Base-by-base conservation (phyloP, 2,888 invertebrate genomes). In the Tortrix viridana region DNA sequence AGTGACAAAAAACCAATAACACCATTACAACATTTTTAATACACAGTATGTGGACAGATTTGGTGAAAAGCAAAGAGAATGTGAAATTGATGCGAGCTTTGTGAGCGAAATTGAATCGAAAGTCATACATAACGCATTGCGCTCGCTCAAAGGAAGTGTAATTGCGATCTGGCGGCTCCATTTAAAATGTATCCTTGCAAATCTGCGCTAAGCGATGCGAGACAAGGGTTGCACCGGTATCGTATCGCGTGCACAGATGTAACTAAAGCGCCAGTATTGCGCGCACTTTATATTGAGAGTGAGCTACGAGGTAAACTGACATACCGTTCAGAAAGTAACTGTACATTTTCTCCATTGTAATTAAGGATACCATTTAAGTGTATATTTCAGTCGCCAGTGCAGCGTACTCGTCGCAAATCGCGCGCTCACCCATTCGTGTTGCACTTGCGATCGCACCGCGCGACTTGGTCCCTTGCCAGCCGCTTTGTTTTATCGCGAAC, bases 121-220 rank as follows among this genome's bases (percentile, higher is more conserved):
- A 85, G 89, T 86, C 89, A 86, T 88, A 86, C 85, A 84, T 84
- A 82, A 85, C 84, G 84, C 86, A 88, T 89, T 85, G 84, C 81
- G 80, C 78, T 74, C 81, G 82, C 85, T 88, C 89, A 91, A 90
- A 91, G 89, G 86, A 84, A 89, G 84, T 86, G 87, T 90, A 89
- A 89, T 89, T 89, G 86, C 84, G 81, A 89, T 84, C 84, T 81
- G 87, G 78, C 86, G 79, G 88, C 85, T 87, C 85, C 84, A 88
- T 90, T 90, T 89, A 84, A 89, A 89, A 87, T 82, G 89, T 87
- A 86, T 85, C 82, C 82, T 82, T 84, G 85, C 85, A 87, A 88
- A 89, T 89, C 84, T 84, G 81, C 76, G 76, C 79, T 80, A 78
- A 84, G 81, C 79, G 77, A 74, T 71, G 70, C 66, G 74, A 73